Evolutionary conservation across 2,888 invertebrate genomes (phyloP).

Genomic region (Metopia argyrocephala): DNA sequence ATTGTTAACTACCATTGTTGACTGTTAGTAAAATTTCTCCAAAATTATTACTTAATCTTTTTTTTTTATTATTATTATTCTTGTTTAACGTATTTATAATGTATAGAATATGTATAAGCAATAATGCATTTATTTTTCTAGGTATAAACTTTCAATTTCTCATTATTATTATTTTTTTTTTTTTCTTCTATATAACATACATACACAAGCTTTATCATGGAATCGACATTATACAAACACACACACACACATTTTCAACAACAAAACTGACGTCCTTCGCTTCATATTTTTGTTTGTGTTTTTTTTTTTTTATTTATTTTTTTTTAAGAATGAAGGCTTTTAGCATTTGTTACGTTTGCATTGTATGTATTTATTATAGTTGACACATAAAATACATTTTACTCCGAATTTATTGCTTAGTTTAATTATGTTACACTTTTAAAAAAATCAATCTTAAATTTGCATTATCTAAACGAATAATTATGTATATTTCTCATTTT

Average conservation of each 20-base stretch:
- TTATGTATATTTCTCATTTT: slow-evolving; percentile 11
- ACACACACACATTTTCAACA: slow-evolving; percentile 46
- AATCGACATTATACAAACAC: slow-evolving; percentile 45
- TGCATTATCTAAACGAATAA: neutral
- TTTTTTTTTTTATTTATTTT: slow-evolving; percentile 47
- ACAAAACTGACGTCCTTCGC: slow-evolving; percentile 41
- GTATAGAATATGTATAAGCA: too few species aligned
- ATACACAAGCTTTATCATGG: slow-evolving; percentile 40
- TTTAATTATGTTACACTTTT: neutral
- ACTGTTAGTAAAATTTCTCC: too few species aligned
- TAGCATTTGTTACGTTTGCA: slow-evolving; percentile 32
- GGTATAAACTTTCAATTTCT: slow-evolving; percentile 8
- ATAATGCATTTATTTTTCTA: too few species aligned
- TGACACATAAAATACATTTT: neutral
- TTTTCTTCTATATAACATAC: slow-evolving; percentile 26
- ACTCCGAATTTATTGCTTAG: neutral
- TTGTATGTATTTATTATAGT: neutral
- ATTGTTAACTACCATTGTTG: too few species aligned
- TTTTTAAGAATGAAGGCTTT: slow-evolving; percentile 41
- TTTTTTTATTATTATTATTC: too few species aligned
- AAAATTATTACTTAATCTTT: too few species aligned
- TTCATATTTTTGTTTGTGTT: slow-evolving; percentile 31
- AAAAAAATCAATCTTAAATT: neutral
- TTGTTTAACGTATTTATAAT: too few species aligned
- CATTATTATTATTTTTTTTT: too few species aligned